Evolutionary conservation across 2,888 invertebrate species (phyloP).

Genomic region (Ectemnius lituratus): DNA sequence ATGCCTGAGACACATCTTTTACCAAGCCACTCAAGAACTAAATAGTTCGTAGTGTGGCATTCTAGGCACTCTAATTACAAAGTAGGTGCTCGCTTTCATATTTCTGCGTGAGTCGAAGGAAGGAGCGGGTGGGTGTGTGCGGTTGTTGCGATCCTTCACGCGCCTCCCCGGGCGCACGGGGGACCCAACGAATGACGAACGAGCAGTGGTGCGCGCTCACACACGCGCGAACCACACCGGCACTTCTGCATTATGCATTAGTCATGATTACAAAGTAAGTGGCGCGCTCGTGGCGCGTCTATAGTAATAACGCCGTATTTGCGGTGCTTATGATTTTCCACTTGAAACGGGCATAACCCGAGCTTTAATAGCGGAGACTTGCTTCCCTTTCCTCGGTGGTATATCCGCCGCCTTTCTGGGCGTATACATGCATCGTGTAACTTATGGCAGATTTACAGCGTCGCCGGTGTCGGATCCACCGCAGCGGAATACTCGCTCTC

Average conservation of each 20-base stretch:
- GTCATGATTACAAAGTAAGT: constrained; percentile 74
- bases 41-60: too few relatives aligned
- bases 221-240: constrained; percentile 18
- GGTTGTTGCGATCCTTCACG: constrained; percentile 1
- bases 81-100: not conserved
- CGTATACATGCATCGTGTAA: constrained; percentile 45
- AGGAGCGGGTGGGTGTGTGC: not conserved
- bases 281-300: constrained; percentile 67
- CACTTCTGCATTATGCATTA: constrained; percentile 71
- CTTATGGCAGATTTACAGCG: constrained; percentile 65
- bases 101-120: not conserved
- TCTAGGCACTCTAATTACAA: not conserved
- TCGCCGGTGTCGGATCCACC: constrained; percentile 30
- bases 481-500: constrained; percentile 31
- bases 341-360: constrained; percentile 72
- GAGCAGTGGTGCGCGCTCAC: constrained; percentile 22
- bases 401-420: too few relatives aligned
- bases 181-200: too few relatives aligned
- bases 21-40: too few relatives aligned
- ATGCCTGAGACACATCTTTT: too few relatives aligned
- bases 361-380: constrained; percentile 64
- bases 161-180: not conserved
- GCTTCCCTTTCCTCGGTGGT: constrained; percentile 55
- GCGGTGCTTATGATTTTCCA: constrained; percentile 73
- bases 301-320: constrained; percentile 71